Evolutionary conservation across 2,797 vertebrate genomes (phyloP).

Genomic region (Emydoidea blandingii): DNA sequence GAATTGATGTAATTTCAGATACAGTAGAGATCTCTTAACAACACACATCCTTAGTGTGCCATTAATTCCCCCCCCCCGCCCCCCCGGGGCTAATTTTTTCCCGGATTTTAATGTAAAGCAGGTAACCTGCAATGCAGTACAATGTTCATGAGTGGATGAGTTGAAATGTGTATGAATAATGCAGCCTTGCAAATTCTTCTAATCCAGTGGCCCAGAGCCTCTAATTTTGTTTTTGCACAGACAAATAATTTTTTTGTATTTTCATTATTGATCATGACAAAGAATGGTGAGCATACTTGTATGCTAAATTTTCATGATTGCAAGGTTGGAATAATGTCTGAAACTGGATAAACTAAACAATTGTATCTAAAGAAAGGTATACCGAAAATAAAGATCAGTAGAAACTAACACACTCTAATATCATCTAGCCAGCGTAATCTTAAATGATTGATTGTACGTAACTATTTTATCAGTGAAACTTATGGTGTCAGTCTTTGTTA

Average conservation of each 20-base stretch:
- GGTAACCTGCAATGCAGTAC: neutral
- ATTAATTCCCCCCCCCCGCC: neutral
- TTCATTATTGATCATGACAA: neutral
- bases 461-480: neutral
- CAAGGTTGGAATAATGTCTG: constrained; percentile 5
- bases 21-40: neutral
- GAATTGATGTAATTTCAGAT: constrained; percentile 20
- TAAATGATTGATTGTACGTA: neutral
- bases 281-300: neutral
- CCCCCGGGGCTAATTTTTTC: neutral
- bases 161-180: neutral
- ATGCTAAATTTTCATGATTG: neutral
- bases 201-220: neutral
- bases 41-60: rapidly evolving
- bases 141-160: neutral
- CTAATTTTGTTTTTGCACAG: neutral
- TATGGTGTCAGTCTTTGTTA: neutral
- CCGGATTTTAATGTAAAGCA: neutral
- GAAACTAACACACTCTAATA: constrained; percentile 2
- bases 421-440: neutral
- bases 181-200: neutral
- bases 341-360: neutral
- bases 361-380: neutral
- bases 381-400: constrained; percentile 28
- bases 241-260: neutral